These are phyloP conservation scores for Trichopoda pennipes DNA, from an alignment of 2,888 invertebrate species.

Conservation along the genomic window DNA sequence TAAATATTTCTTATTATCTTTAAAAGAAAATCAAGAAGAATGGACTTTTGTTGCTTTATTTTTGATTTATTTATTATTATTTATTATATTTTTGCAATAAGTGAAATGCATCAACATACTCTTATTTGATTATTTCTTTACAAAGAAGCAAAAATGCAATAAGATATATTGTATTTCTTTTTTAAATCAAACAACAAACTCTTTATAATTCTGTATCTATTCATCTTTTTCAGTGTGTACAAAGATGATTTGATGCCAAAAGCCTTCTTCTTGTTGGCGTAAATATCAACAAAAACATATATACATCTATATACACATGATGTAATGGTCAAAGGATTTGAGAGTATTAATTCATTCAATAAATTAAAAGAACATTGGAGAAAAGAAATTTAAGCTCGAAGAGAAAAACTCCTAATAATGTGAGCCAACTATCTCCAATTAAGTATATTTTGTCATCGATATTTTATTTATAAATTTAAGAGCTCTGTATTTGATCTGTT, in stretches of 20 bases:
- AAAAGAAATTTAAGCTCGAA: too few relatives aligned
- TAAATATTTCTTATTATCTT: constrained; percentile 26
- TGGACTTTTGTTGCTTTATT: not conserved
- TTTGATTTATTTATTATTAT: constrained; percentile 1
- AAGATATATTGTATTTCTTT: constrained; percentile 64
- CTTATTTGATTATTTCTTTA: constrained; percentile 47
- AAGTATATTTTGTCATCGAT: too few relatives aligned
- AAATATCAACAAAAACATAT: constrained; percentile 20
- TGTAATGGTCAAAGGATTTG: not conserved
- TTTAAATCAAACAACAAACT: constrained; percentile 61
- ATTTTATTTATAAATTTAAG: too few relatives aligned
- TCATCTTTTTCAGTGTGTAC: constrained; percentile 30
- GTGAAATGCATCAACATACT: not conserved
- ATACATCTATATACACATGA: constrained; percentile 1
- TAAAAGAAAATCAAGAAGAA: constrained; percentile 1
- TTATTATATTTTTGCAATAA: constrained; percentile 22
- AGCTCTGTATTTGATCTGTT: too few relatives aligned
- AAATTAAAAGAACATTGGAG: too few relatives aligned
- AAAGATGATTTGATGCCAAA: constrained; percentile 43
- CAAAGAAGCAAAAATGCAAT: constrained; percentile 50
- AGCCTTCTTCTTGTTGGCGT: constrained; percentile 37
- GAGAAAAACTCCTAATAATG: too few relatives aligned
- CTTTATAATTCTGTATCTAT: constrained; percentile 40
- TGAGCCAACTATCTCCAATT: too few relatives aligned
- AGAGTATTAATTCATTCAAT: constrained; percentile 4